Conservation (phyloP, 2,797 vertebrate genomes). For the Mus minutoides region DNA sequence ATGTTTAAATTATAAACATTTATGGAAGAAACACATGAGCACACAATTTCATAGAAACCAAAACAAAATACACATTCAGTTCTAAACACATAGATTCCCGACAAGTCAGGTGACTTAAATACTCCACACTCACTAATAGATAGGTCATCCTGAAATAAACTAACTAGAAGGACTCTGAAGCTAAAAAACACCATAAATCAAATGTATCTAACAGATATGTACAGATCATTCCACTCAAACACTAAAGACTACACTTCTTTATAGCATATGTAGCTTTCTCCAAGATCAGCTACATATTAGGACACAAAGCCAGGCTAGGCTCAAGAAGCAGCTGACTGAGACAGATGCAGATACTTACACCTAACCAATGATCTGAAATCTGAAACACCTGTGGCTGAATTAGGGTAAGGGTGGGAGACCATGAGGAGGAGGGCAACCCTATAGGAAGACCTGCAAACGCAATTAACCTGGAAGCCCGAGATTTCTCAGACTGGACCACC, state of each 20-base stretch:
- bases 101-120: neutral
- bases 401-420: neutral
- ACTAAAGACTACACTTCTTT: neutral
- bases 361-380: neutral
- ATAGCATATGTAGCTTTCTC: neutral
- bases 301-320: neutral
- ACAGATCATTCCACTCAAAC: neutral
- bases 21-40: neutral
- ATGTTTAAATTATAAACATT: neutral
- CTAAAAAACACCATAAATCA: neutral
- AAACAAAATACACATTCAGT: neutral
- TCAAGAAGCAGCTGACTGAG: neutral
- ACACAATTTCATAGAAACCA: neutral
- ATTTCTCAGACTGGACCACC: neutral
- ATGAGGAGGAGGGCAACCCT: neutral
- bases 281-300: neutral
- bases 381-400: neutral
- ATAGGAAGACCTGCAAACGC: neutral
- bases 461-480: neutral
- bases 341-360: neutral
- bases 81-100: neutral
- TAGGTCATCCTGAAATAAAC: neutral
- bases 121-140: neutral
- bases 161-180: neutral
- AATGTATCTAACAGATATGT: neutral